Conservation (phyloP, 2,797 vertebrate species). For the Anisognathus igniventris region DNA sequence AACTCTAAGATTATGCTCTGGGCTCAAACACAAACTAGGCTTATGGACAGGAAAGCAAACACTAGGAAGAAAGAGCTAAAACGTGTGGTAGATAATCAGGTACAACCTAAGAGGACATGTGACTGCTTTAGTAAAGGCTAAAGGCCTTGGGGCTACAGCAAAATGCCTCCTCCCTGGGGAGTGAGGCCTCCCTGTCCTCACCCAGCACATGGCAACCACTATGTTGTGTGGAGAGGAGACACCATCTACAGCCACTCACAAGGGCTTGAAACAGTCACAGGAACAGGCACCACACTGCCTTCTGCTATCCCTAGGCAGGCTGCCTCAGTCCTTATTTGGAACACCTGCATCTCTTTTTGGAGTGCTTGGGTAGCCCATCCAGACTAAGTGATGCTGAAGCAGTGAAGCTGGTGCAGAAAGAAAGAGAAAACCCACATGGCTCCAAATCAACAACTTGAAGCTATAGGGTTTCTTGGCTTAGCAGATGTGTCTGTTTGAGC, state of each 20-base stretch:
- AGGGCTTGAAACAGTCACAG: not conserved
- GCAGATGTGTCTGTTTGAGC: not conserved
- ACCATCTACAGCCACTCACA: fast-evolving
- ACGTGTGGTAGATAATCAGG: not conserved
- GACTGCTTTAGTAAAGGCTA: not conserved
- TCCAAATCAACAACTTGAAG: not conserved
- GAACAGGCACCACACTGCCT: not conserved
- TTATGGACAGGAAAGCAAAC: not conserved
- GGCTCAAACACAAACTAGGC: not conserved
- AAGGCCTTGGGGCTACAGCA: not conserved
- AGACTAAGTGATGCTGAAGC: not conserved
- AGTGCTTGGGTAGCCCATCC: not conserved
- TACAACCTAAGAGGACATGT: not conserved
- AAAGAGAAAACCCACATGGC: not conserved
- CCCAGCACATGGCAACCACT: not conserved
- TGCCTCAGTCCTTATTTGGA: not conserved
- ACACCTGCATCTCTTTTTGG: not conserved
- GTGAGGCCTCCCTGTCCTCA: not conserved
- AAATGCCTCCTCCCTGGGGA: not conserved
- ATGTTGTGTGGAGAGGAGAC: fast-evolving
- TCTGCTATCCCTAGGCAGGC: not conserved
- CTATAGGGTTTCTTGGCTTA: not conserved
- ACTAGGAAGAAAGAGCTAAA: not conserved
- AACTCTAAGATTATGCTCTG: not conserved
- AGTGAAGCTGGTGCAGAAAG: not conserved